Percentiles rank a stretch among this genome's conserved stretches.
phyloP scores from a whole-genome alignment of 2,797 vertebrate genomes.

The Chaetophractus vellerosus region DNA sequence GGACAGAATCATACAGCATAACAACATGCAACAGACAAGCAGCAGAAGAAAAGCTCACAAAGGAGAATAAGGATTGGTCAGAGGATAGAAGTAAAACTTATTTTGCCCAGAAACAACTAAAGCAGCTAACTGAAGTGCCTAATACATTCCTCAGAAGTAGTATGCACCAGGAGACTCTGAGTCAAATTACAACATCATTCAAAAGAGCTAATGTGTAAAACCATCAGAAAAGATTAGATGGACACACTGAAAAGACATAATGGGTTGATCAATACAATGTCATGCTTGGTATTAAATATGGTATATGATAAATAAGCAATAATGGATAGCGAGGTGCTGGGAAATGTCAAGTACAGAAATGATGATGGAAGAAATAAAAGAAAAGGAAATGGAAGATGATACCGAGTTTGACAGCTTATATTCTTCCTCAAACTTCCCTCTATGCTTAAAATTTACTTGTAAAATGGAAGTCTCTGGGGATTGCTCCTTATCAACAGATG shows the following conservation, averaged over 20 bases:
- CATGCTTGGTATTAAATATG: slow-evolving; percentile 85
- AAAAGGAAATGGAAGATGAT: slow-evolving; percentile 76
- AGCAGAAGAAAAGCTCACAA: slow-evolving; percentile 9
- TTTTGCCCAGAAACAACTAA: slow-evolving; percentile 64
- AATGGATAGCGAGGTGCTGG: slow-evolving; percentile 79
- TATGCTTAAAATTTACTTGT: not conserved
- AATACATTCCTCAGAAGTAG: slow-evolving; percentile 71
- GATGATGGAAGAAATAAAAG: slow-evolving; percentile 80
- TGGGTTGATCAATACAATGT: slow-evolving; percentile 83
- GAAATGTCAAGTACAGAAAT: slow-evolving; percentile 78
- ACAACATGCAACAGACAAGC: not conserved
- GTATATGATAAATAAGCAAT: slow-evolving; percentile 82
- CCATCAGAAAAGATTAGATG: slow-evolving; percentile 79
- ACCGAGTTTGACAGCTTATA: not conserved
- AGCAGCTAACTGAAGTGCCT: slow-evolving; percentile 29
- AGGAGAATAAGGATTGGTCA: not conserved
- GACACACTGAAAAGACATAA: slow-evolving; percentile 81
- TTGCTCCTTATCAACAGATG: not conserved
- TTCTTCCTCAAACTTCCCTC: not conserved
- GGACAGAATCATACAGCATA: slow-evolving; percentile 14
- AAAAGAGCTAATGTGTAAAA: slow-evolving; percentile 86
- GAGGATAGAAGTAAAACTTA: not conserved
- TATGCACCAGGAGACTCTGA: slow-evolving; percentile 62
- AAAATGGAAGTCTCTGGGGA: not conserved
- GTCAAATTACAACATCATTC: slow-evolving; percentile 77